A percentile compares a stretch with the other conserved stretches of the same genome.
Evolutionary conservation across 2,888 invertebrate species (phyloP).

Genomic region (Agonum fuliginosum): DNA sequence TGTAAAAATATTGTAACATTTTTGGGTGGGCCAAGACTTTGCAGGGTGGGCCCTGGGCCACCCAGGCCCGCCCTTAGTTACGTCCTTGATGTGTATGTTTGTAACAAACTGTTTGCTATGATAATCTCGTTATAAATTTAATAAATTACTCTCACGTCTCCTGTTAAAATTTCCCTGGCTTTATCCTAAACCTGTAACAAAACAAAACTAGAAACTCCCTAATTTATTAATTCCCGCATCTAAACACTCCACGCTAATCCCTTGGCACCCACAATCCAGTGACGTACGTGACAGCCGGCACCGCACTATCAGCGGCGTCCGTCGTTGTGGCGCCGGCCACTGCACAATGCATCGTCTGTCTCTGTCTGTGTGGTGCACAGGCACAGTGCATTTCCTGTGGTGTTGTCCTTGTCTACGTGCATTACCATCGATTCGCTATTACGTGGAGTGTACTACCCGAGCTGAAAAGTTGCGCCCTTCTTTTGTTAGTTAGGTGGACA

Average conservation of each 20-base stretch:
- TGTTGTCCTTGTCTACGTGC: constrained; percentile 23
- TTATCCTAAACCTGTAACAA: constrained; percentile 1
- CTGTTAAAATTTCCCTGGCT: no score
- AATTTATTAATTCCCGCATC: neutral
- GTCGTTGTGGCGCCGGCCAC: constrained; percentile 2
- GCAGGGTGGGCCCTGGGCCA: no score
- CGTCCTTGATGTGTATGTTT: no score
- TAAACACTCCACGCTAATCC: neutral
- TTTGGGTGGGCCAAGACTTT: no score
- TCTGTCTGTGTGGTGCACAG: no score
- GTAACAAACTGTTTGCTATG: no score
- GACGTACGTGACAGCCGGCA: neutral
- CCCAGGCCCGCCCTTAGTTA: no score
- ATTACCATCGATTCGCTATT: constrained; percentile 55
- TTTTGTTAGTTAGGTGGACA: neutral
- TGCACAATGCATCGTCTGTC: neutral
- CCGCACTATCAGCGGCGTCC: constrained; percentile 16
- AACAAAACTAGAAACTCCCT: constrained; percentile 4
- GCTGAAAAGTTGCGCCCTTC: constrained; percentile 19
- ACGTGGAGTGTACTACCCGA: constrained; percentile 13
- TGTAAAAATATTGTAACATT: no score
- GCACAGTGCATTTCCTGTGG: constrained; percentile 8
- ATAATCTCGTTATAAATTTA: no score
- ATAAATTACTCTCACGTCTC: no score
- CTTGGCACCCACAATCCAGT: neutral